phyloP scores from a whole-genome alignment of 2,888 invertebrate genomes.

The Ophion slaviceki region DNA sequence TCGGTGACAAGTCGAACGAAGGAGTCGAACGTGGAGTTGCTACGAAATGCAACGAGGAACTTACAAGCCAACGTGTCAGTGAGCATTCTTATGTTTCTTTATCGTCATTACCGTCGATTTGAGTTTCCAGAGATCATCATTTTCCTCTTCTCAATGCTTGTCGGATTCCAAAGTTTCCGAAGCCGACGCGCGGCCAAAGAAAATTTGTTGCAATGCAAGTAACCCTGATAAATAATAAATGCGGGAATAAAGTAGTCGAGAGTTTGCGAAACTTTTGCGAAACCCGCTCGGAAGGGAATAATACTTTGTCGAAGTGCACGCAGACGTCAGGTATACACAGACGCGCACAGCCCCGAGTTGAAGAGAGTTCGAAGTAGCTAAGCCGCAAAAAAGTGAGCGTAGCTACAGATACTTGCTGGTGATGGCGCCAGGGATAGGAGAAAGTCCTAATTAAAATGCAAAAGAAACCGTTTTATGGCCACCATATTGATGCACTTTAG shows the following conservation, averaged over 20 bases:
- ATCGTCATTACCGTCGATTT: neutral
- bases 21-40: neutral
- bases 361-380: slow-evolving; percentile 37
- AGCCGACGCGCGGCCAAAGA: slow-evolving; percentile 19
- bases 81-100: neutral
- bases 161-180: slow-evolving; percentile 13
- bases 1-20: neutral
- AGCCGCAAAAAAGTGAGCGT: slow-evolving; percentile 39
- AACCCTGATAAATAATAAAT: slow-evolving; percentile 57
- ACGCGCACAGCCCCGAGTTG: slow-evolving; percentile 1
- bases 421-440: neutral
- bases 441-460: slow-evolving; percentile 62
- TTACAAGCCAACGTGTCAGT: neutral
- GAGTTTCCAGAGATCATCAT: slow-evolving; percentile 9
- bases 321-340: neutral
- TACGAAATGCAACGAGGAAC: neutral
- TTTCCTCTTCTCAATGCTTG: neutral
- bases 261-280: slow-evolving; percentile 46
- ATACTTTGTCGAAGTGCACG: slow-evolving; percentile 33
- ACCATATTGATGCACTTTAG: neutral
- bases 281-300: slow-evolving; percentile 42
- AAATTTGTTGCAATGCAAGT: slow-evolving; percentile 30
- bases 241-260: slow-evolving; percentile 30
- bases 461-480: slow-evolving; percentile 39
- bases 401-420: slow-evolving; percentile 31